These are phyloP conservation scores for Megastigmus dorsalis DNA, from an alignment of 2,888 invertebrate species.

Conservation along the genomic window DNA sequence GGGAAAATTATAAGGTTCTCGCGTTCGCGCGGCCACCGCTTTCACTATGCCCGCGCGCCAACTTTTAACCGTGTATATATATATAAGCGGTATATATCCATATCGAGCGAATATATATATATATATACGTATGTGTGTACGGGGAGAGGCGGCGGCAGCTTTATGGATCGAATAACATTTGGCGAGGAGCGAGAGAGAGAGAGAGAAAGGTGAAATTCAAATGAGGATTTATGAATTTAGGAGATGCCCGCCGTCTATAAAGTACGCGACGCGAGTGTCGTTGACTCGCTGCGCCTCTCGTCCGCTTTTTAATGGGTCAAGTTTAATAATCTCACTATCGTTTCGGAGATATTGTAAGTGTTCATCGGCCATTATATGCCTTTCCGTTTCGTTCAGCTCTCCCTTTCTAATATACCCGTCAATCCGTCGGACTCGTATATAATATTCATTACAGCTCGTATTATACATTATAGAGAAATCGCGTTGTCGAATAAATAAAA, in stretches of 20 bases:
- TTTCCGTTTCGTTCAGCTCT: not conserved
- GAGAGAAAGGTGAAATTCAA: slow-evolving; percentile 17
- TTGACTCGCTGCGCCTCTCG: no score
- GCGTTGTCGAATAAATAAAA: no score
- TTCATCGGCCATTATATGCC: no score
- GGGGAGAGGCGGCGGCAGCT: no score
- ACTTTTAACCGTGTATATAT: not conserved
- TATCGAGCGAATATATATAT: no score
- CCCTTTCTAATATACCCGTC: not conserved
- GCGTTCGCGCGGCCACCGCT: not conserved
- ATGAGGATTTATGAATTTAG: not conserved
- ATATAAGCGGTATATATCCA: not conserved
- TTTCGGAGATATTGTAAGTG: no score
- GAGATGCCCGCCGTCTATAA: not conserved
- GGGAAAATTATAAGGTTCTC: not conserved
- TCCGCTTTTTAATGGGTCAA: slow-evolving; percentile 21
- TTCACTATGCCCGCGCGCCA: not conserved
- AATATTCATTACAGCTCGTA: no score
- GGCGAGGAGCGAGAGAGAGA: no score
- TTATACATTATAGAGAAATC: no score
- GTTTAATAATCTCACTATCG: slow-evolving; percentile 22
- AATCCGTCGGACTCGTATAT: not conserved
- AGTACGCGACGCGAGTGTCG: not conserved
- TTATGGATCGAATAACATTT: no score
- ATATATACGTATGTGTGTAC: no score